Percentiles rank a stretch among this genome's conserved stretches.
phyloP scores from a whole-genome alignment of 2,888 invertebrate species.

The Cremastinae sp. region DNA sequence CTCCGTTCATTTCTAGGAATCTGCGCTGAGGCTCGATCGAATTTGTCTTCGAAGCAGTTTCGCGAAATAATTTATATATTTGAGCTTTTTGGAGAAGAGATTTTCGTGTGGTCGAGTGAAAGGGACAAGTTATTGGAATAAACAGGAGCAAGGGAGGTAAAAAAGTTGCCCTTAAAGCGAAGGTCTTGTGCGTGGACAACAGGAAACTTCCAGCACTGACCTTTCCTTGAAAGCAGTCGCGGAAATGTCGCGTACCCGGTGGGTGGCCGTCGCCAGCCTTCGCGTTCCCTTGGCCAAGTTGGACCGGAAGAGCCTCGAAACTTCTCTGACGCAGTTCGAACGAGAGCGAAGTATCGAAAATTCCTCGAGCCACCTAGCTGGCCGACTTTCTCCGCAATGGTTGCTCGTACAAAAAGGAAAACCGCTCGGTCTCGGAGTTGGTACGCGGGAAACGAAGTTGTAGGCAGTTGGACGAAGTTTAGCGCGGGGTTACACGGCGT shows the following conservation, averaged over 20 bases:
- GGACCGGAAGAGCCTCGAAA: slow-evolving; percentile 48
- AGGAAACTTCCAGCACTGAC: slow-evolving; percentile 46
- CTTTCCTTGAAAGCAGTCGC: slow-evolving; percentile 42
- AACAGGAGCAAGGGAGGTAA: too few relatives aligned
- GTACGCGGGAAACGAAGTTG: slow-evolving; percentile 14
- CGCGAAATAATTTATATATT: too few relatives aligned
- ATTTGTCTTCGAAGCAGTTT: too few relatives aligned
- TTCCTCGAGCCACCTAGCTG: slow-evolving; percentile 22
- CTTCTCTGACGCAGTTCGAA: not conserved
- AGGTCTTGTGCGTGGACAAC: slow-evolving; percentile 7
- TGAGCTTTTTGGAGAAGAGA: too few relatives aligned
- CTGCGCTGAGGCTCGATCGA: too few relatives aligned
- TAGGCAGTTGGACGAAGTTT: slow-evolving; percentile 53
- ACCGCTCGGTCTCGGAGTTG: slow-evolving; percentile 38
- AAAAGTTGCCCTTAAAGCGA: too few relatives aligned
- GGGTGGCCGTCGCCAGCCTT: slow-evolving; percentile 55
- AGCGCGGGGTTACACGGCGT: slow-evolving; percentile 13
- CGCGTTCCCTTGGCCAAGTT: slow-evolving; percentile 57
- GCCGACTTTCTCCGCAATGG: slow-evolving; percentile 46
- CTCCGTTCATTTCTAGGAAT: too few relatives aligned
- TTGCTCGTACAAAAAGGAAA: slow-evolving; percentile 29
- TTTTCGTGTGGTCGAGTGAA: too few relatives aligned
- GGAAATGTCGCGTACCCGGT: slow-evolving; percentile 32
- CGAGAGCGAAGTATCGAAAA: slow-evolving; percentile 21
- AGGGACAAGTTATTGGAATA: too few relatives aligned